Percentiles rank a stretch among this genome's conserved stretches.
phyloP scores from a whole-genome alignment of 2,797 vertebrate species.

The Hylomyscus alleni region DNA sequence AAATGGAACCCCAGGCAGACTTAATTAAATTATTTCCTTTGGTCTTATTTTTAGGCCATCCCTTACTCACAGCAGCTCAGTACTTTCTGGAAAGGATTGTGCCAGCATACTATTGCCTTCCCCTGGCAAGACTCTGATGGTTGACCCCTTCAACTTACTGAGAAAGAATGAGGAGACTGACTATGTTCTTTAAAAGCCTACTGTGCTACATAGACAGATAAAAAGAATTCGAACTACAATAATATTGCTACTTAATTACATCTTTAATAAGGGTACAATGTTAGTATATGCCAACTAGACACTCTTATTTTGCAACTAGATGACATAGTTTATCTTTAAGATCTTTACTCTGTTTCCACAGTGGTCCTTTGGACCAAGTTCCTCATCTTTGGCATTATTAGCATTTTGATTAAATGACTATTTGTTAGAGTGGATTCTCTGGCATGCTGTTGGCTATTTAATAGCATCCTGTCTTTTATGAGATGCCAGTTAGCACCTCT shows the following conservation, averaged over 20 bases:
- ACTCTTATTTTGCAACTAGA: not conserved
- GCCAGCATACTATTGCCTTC: not conserved
- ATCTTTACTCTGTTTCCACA: not conserved
- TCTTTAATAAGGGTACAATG: not conserved
- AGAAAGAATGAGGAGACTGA: not conserved
- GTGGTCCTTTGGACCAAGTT: not conserved
- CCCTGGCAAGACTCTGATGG: not conserved
- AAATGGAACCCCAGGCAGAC: slow-evolving; percentile 8
- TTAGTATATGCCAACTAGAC: not conserved
- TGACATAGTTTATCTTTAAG: not conserved
- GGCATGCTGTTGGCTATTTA: fast-evolving
- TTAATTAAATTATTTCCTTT: slow-evolving; percentile 61
- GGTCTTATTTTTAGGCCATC: slow-evolving; percentile 50
- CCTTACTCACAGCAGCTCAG: slow-evolving; percentile 44
- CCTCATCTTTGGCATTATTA: not conserved
- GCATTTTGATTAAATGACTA: not conserved
- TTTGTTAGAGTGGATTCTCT: not conserved
- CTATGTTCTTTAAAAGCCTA: not conserved
- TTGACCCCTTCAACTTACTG: slow-evolving; percentile 32
- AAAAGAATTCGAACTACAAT: not conserved
- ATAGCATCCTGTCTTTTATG: not conserved
- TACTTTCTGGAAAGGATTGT: slow-evolving; percentile 39
- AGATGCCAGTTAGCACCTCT: not conserved
- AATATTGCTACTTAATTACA: slow-evolving; percentile 3
- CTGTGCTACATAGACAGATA: not conserved